Conservation (phyloP, 1,140 invertebrate genomes). For the Neodiprion lecontei region DNA sequence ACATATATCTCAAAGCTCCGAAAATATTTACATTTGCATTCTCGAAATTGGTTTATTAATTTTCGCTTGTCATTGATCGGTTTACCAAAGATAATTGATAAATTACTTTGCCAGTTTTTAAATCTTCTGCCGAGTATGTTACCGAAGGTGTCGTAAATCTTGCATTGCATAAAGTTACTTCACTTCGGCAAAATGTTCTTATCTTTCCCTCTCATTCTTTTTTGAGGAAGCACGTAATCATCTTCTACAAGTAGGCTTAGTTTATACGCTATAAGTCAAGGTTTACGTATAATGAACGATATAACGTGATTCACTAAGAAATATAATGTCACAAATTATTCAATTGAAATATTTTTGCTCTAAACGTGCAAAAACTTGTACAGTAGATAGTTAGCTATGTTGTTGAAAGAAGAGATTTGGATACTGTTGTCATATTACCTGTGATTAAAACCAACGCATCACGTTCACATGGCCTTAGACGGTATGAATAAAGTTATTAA, state of each 20-base stretch:
- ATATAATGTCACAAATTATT: conserved; percentile 4
- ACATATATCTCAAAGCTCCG: no score
- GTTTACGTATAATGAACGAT: background rate
- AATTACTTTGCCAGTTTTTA: background rate
- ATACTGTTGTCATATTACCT: background rate
- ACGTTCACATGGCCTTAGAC: conserved; percentile 2
- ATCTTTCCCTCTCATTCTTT: no score
- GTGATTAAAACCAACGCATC: background rate
- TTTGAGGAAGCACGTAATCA: no score
- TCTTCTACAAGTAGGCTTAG: no score
- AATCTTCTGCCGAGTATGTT: no score
- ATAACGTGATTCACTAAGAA: background rate
- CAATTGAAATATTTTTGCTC: conserved; percentile 16
- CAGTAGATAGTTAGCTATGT: conserved; percentile 10
- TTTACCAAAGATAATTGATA: conserved; percentile 5
- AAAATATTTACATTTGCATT: no score
- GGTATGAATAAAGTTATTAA: no score
- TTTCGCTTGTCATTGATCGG: no score
- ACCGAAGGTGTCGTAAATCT: no score
- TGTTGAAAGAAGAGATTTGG: conserved; percentile 8
- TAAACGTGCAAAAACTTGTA: conserved; percentile 8
- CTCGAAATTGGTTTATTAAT: no score
- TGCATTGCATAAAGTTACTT: no score
- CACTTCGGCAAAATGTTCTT: no score
- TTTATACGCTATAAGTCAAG: background rate